These are phyloP conservation scores for Tapirus indicus DNA, from an alignment of 2,797 vertebrate species.

Conservation along the genomic window DNA sequence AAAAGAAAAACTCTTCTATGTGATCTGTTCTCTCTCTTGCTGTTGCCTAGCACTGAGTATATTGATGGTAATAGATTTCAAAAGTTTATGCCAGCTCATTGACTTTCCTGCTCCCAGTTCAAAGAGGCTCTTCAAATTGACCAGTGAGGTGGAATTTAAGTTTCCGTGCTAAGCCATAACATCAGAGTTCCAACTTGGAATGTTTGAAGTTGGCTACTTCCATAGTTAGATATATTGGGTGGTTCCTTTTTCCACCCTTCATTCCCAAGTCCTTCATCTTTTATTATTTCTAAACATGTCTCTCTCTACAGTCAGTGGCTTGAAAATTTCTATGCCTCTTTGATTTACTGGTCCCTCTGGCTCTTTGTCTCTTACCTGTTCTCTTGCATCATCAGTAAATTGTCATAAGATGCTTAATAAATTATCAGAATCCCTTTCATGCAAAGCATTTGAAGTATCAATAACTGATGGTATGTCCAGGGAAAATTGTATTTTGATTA, in stretches of 20 bases:
- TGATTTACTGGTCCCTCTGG: background rate
- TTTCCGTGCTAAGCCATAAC: background rate
- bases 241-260: background rate
- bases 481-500: constrained; percentile 44
- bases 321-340: background rate
- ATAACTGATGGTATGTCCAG: background rate
- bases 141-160: background rate
- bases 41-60: background rate
- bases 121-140: constrained; percentile 13
- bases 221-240: background rate
- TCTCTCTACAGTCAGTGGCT: background rate
- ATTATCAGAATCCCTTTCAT: background rate
- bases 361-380: background rate
- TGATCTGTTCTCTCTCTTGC: background rate
- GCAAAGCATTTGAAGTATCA: background rate
- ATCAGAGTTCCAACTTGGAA: background rate
- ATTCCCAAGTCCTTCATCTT: background rate
- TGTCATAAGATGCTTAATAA: background rate
- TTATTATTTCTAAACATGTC: background rate
- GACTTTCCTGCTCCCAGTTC: background rate
- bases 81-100: background rate
- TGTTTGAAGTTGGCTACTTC: background rate
- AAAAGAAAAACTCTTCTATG: background rate
- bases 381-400: background rate
- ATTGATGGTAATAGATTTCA: background rate